phyloP scores from a whole-genome alignment of 2,888 invertebrate species.

The Busseola fusca region DNA sequence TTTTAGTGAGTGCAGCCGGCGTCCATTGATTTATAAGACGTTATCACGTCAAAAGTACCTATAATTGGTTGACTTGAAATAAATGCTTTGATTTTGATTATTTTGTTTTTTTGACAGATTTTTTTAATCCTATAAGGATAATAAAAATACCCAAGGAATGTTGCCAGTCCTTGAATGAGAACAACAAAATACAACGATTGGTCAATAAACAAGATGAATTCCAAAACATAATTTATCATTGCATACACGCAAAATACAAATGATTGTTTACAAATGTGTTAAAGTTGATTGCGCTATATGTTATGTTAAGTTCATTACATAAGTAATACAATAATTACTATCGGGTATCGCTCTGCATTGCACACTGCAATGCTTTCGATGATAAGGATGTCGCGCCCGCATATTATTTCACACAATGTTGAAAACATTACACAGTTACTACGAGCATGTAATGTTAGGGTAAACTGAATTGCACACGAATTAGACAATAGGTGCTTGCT shows the following conservation, averaged over 20 bases:
- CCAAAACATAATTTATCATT: constrained; percentile 30
- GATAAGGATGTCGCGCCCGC: constrained; percentile 73
- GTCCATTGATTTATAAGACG: no score
- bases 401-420: constrained; percentile 63
- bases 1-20: no score
- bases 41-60: no score
- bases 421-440: constrained; percentile 54
- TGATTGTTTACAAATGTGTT: constrained; percentile 47
- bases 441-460: constrained; percentile 49
- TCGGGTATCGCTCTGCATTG: constrained; percentile 72
- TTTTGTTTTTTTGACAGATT: neutral
- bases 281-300: constrained; percentile 59
- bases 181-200: neutral
- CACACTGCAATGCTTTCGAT: constrained; percentile 67
- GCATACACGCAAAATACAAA: constrained; percentile 24
- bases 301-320: constrained; percentile 69
- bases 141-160: neutral
- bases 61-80: no score
- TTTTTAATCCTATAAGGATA: neutral
- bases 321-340: constrained; percentile 75
- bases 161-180: neutral
- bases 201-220: constrained; percentile 23
- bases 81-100: no score
- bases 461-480: constrained; percentile 51
- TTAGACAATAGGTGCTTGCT: constrained; percentile 48